phyloP scores from a whole-genome alignment of 2,113 vertebrate species.

The Balaenoptera acutorostrata region DNA sequence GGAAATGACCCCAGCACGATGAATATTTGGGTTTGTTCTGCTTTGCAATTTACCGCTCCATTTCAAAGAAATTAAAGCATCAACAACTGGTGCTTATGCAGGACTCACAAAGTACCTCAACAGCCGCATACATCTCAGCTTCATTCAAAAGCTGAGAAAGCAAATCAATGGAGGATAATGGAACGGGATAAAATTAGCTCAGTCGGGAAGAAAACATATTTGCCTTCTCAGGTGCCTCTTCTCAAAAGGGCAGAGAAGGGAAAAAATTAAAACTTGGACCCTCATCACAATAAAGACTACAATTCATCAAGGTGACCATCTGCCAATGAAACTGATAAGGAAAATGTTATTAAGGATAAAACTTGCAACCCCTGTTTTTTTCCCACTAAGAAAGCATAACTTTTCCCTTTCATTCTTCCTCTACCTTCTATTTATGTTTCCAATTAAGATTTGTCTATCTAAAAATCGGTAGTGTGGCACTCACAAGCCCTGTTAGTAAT shows the following conservation, averaged over 20 bases:
- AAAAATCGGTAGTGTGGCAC: conserved; percentile 44
- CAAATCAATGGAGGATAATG: conserved; percentile 73
- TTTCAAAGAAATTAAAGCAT: conserved; percentile 74
- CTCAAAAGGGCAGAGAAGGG: conserved; percentile 2
- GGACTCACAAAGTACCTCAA: conserved; percentile 58
- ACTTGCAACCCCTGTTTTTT: not conserved
- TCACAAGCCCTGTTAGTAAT: conserved; percentile 27
- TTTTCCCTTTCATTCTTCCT: conserved; percentile 39
- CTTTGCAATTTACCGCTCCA: conserved; percentile 75
- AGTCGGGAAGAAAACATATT: conserved; percentile 49
- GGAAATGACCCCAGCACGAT: conserved; percentile 61
- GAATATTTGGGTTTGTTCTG: conserved; percentile 67
- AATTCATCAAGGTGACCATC: conserved; percentile 41
- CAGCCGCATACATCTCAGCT: conserved; percentile 61
- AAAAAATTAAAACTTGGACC: not conserved
- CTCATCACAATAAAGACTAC: not conserved
- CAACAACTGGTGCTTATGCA: conserved; percentile 62
- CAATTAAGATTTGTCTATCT: conserved; percentile 59
- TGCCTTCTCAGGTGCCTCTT: conserved; percentile 36
- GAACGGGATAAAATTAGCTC: conserved; percentile 68
- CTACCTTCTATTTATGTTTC: conserved; percentile 41
- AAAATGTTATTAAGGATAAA: conserved; percentile 25
- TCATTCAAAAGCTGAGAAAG: conserved; percentile 66
- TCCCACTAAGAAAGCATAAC: not conserved
- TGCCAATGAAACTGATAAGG: conserved; percentile 18